Base-by-base conservation (phyloP, 1,140 invertebrate species). In the Lasaia peninsularis region DNA sequence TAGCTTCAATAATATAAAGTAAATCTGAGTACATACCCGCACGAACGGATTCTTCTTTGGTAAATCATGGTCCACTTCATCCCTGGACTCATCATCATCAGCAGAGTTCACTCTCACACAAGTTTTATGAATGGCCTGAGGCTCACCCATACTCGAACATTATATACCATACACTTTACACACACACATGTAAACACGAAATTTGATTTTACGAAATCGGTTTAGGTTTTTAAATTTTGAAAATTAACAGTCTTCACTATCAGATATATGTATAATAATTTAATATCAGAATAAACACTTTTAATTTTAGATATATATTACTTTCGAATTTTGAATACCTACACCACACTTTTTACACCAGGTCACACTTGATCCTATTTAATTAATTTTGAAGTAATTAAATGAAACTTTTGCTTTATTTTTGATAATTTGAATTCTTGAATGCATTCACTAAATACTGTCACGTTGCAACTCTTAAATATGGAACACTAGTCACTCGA, bases 41-140 rank as follows among this genome's bases (percentile, higher is more conserved):
- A 85, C 75, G 56, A 88, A 88, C 8, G 85, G 85, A n/a, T 88
- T 88, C 65, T 78, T 88, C 80, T 83, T 88, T 33, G 85, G 82
- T 56, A 88, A 55, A 0, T 81, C 79, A 67, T 75, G 70, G 63
- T 88, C 84, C 2, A 86, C 80, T 52, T 83, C 80, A 31, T 86
- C 82, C 53, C 76, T 65, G n/a, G 74, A 65, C 56, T 85, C 82
- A 5, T 88, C 78, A 64, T 80, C 81, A 4, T 84, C 82, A 6
- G 73, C 78, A 12, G 82, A 86, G 72, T 75, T 85, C 56, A 88
- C 84, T 74, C 82, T 61, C 56, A 88, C 82, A 65, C 82, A 86
- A 56, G 85, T 88, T 67, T 83, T 88, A 54, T 88, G 82, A 62
- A 83, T 44, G 18, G 37, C 66, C 53, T 71, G 63, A 18, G 62